Evolutionary conservation across 2,888 invertebrate species (phyloP).

Genomic region (Eueremaeus valkanovi): DNA sequence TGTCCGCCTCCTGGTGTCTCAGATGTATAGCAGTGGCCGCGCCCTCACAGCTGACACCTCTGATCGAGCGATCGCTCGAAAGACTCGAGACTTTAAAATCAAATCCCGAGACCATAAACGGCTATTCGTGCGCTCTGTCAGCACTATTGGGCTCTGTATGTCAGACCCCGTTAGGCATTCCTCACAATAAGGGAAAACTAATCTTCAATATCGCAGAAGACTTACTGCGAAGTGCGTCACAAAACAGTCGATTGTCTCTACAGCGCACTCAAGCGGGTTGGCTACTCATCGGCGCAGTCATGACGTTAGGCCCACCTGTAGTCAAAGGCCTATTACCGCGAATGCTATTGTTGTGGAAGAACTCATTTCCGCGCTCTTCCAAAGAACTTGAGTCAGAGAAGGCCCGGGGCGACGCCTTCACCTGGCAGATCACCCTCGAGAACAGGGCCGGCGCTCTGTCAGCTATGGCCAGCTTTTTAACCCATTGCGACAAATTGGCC

Average conservation of each 20-base stretch:
- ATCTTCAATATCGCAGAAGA: slow-evolving; percentile 98
- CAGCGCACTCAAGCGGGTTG: slow-evolving; percentile 96
- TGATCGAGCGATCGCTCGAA: slow-evolving; percentile 83
- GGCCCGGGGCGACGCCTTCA: slow-evolving; percentile 90
- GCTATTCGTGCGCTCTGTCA: slow-evolving; percentile 89
- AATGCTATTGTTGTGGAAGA: slow-evolving; percentile 92
- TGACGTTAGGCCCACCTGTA: slow-evolving; percentile 87
- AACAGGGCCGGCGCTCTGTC: slow-evolving; percentile 93
- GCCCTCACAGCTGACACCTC: slow-evolving; percentile 87
- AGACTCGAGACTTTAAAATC: slow-evolving; percentile 83
- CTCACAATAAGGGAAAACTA: slow-evolving; percentile 90
- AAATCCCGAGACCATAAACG: slow-evolving; percentile 64
- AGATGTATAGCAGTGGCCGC: slow-evolving; percentile 87
- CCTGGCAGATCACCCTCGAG: slow-evolving; percentile 98
- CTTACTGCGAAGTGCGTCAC: slow-evolving; percentile 87
- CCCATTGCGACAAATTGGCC: slow-evolving; percentile 82
- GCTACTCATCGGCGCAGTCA: slow-evolving; percentile 92
- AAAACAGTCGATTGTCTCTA: slow-evolving; percentile 88
- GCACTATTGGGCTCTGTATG: slow-evolving; percentile 88
- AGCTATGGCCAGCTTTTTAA: slow-evolving; percentile 87
- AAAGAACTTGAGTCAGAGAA: slow-evolving; percentile 97
- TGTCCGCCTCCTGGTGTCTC: slow-evolving; percentile 92
- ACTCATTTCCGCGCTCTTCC: slow-evolving; percentile 91
- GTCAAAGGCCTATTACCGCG: slow-evolving; percentile 86
- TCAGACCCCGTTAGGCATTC: slow-evolving; percentile 85